A percentile compares a stretch with the other conserved stretches of the same genome.
Evolutionary conservation across 2,888 invertebrate species (phyloP).

Genomic region (Acleris literana): DNA sequence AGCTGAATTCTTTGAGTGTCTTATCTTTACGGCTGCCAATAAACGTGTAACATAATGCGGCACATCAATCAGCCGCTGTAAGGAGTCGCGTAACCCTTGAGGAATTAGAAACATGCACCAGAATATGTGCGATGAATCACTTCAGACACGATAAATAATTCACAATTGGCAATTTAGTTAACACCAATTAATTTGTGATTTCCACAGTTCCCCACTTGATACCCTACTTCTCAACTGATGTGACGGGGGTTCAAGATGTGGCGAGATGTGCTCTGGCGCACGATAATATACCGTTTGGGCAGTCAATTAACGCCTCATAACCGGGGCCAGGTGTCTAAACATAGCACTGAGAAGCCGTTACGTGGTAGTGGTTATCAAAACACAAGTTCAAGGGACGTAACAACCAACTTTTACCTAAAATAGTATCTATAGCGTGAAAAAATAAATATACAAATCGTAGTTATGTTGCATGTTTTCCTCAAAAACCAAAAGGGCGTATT

Average conservation of each 20-base stretch:
- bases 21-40: slow-evolving; percentile 16
- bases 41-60: slow-evolving; percentile 7
- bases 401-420: neutral
- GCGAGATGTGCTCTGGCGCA: slow-evolving; percentile 4
- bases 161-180: too few species aligned
- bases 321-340: slow-evolving; percentile 42
- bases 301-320: slow-evolving; percentile 38
- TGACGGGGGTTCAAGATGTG: slow-evolving; percentile 13
- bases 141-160: neutral
- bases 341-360: slow-evolving; percentile 32
- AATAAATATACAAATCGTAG: too few species aligned
- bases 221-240: neutral
- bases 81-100: slow-evolving; percentile 1
- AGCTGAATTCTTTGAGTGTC: slow-evolving; percentile 6
- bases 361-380: slow-evolving; percentile 21
- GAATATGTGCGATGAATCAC: neutral
- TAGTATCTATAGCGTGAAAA: too few species aligned
- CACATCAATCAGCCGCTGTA: neutral
- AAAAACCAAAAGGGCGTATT: too few species aligned
- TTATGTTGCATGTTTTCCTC: too few species aligned
- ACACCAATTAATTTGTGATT: neutral
- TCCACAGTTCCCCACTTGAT: neutral
- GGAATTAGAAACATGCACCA: slow-evolving; percentile 20
- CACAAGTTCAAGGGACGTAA: slow-evolving; percentile 21
- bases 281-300: slow-evolving; percentile 37